phyloP scores from a whole-genome alignment of 2,113 vertebrate genomes.

The Picathartes gymnocephalus region DNA sequence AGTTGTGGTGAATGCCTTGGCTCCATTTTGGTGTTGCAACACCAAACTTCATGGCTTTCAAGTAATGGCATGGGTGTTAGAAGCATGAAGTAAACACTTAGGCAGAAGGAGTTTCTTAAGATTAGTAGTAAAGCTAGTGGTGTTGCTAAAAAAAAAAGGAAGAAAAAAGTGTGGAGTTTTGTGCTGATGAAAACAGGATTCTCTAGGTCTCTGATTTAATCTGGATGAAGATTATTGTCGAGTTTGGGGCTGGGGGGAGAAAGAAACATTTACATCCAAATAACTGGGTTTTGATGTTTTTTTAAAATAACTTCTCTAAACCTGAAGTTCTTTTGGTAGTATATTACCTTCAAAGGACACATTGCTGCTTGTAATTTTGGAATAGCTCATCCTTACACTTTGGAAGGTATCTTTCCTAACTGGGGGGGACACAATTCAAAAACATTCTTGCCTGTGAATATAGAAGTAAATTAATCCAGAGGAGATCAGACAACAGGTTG shows the following conservation, averaged over 20 bases:
- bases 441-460: neutral
- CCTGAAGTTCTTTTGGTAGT: neutral
- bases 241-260: accelerated
- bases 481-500: neutral
- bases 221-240: neutral
- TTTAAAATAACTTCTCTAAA: neutral
- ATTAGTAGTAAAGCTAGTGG: neutral
- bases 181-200: neutral
- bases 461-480: neutral
- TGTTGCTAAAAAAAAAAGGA: neutral
- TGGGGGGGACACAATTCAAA: neutral
- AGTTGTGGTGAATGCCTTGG: neutral
- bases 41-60: neutral
- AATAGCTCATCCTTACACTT: neutral
- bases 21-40: neutral
- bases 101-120: neutral
- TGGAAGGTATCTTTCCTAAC: neutral
- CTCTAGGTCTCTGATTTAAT: neutral
- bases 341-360: neutral
- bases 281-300: neutral
- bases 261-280: neutral
- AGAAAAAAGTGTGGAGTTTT: neutral
- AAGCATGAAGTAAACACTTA: neutral
- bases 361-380: neutral
- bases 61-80: neutral